A percentile compares a stretch with the other conserved stretches of the same genome.
phyloP scores from a whole-genome alignment of 2,113 vertebrate genomes.

The Lipotes vexillifer region DNA sequence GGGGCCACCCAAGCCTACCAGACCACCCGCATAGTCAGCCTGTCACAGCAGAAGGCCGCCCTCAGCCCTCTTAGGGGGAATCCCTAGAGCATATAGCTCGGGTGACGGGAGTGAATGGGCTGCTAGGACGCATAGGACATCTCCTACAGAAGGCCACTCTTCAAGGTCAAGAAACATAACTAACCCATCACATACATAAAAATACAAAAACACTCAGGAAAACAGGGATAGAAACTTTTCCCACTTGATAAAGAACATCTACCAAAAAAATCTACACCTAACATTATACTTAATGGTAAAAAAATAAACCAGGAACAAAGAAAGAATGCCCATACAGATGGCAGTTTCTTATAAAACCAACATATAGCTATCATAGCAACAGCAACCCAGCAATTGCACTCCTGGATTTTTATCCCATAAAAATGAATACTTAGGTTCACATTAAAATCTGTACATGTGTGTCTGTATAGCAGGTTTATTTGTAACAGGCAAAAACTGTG shows the following conservation, averaged over 20 bases:
- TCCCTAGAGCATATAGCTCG: not conserved
- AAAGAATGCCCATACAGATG: not conserved
- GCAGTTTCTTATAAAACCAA: not conserved
- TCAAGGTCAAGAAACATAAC: not conserved
- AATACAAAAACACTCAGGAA: not conserved
- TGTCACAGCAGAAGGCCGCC: accelerated
- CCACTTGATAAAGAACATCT: not conserved
- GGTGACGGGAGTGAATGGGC: not conserved
- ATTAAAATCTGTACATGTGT: not conserved
- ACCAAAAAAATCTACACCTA: not conserved
- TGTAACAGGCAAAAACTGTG: not conserved
- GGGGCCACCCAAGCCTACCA: not conserved
- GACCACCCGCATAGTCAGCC: not conserved
- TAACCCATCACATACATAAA: not conserved
- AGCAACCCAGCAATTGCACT: not conserved
- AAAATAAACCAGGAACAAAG: not conserved
- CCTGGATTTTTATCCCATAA: not conserved
- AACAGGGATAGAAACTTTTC: not conserved
- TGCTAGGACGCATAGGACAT: not conserved
- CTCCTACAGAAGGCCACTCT: not conserved
- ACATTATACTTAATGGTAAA: not conserved
- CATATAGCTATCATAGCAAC: not conserved
- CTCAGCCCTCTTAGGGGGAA: not conserved
- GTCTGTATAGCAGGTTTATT: not conserved
- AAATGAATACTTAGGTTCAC: not conserved